These are phyloP conservation scores for Psettodes erumei DNA, from an alignment of 2,113 vertebrate genomes.

Conservation along the genomic window DNA sequence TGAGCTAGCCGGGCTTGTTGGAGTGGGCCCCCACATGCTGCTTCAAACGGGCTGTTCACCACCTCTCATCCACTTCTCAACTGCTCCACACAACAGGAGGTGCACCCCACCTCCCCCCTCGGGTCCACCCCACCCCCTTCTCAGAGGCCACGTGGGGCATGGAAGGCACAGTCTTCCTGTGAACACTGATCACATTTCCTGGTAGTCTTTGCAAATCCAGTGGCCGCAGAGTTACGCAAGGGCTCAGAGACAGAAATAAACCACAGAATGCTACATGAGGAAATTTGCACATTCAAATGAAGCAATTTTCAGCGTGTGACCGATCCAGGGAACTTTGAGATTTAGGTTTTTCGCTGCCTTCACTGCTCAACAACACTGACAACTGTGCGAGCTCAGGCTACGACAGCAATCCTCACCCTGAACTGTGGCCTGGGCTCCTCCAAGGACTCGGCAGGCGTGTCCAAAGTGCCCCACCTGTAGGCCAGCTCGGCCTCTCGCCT, in stretches of 20 bases:
- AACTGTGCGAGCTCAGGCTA: neutral
- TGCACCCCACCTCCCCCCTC: neutral
- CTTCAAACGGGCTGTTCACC: neutral
- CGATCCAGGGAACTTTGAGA: neutral
- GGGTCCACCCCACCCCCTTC: rapidly evolving
- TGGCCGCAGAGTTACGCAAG: neutral
- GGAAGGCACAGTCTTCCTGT: neutral
- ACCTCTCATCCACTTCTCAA: neutral
- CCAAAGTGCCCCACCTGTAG: constrained; percentile 96
- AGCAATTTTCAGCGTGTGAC: neutral
- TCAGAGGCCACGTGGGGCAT: neutral
- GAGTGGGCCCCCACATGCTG: rapidly evolving
- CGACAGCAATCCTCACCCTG: constrained; percentile 84
- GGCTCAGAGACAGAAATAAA: neutral
- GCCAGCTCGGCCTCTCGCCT: constrained; percentile 93
- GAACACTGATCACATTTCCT: constrained; percentile 31
- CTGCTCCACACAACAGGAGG: neutral
- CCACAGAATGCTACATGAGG: neutral
- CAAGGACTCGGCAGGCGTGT: constrained; percentile 91
- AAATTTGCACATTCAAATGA: neutral
- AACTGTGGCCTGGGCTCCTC: constrained; percentile 96
- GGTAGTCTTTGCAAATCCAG: neutral
- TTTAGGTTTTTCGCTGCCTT: neutral
- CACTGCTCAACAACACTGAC: neutral
- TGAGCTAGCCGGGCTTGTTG: constrained; percentile 64